Conservation (phyloP, 2,888 invertebrate species). For the Acleris literana region DNA sequence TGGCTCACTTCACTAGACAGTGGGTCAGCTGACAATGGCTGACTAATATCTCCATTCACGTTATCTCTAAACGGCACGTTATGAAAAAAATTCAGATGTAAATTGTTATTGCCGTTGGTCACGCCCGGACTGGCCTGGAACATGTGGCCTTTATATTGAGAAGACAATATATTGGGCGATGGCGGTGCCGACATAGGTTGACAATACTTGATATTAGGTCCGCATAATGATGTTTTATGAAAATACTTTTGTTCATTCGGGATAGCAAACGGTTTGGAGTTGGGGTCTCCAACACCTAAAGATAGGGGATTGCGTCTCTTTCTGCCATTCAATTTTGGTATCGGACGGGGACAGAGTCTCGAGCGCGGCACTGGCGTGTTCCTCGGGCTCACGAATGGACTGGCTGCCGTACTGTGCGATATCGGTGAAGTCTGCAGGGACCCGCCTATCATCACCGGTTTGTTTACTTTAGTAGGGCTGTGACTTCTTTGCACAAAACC, state of each 20-base stretch:
- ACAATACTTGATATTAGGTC: constrained; percentile 65
- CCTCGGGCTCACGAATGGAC: constrained; percentile 92
- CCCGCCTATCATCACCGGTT: constrained; percentile 67
- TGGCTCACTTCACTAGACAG: constrained; percentile 85
- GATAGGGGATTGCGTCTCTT: constrained; percentile 67
- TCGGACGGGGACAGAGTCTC: constrained; percentile 82
- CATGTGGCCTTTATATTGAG: constrained; percentile 78
- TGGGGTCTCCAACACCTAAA: constrained; percentile 61
- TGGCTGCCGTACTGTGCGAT: constrained; percentile 87
- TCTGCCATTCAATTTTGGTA: constrained; percentile 71
- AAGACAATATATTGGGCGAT: constrained; percentile 83
- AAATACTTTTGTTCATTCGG: constrained; percentile 76
- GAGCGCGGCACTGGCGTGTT: constrained; percentile 89
- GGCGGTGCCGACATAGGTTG: constrained; percentile 87
- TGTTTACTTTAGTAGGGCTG: constrained; percentile 68
- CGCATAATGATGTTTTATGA: constrained; percentile 58
- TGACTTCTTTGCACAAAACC: constrained; percentile 68
- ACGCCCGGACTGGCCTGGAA: constrained; percentile 69
- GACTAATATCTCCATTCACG: constrained; percentile 65
- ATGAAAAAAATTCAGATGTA: constrained; percentile 73
- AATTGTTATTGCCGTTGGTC: constrained; percentile 72
- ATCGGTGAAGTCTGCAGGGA: constrained; percentile 77
- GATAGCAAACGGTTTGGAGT: constrained; percentile 70
- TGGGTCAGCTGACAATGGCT: constrained; percentile 76
- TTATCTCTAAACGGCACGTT: constrained; percentile 73